These are phyloP conservation scores for Oscheius sp. DNA, from an alignment of 2,888 invertebrate species.

Conservation along the genomic window DNA sequence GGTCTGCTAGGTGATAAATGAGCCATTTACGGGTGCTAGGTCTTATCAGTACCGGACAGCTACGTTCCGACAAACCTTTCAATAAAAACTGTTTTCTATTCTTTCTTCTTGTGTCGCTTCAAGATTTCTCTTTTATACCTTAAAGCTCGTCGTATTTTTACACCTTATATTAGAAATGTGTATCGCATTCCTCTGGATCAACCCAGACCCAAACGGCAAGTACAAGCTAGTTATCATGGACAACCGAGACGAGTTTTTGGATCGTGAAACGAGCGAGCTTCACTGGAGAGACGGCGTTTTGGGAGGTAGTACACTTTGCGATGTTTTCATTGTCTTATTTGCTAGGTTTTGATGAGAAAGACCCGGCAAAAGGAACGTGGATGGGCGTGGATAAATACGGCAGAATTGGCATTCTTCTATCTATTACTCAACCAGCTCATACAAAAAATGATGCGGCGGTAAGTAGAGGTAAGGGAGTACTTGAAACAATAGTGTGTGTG, in stretches of 20 bases:
- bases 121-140: neutral
- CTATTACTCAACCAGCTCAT: constrained; percentile 60
- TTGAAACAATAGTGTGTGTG: too few relatives aligned
- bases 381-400: constrained; percentile 58
- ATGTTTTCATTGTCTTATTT: neutral
- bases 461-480: constrained; percentile 51
- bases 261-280: constrained; percentile 57
- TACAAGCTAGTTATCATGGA: constrained; percentile 65
- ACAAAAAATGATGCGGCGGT: constrained; percentile 47
- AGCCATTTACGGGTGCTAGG: neutral
- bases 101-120: neutral
- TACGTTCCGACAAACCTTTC: neutral
- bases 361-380: constrained; percentile 67
- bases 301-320: constrained; percentile 47
- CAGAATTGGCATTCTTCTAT: constrained; percentile 58
- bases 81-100: neutral
- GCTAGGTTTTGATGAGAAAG: constrained; percentile 64
- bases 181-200: constrained; percentile 51
- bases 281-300: constrained; percentile 62
- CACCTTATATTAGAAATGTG: constrained; percentile 43
- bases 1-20: constrained; percentile 18
- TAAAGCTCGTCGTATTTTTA: neutral
- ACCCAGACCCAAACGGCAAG: constrained; percentile 35
- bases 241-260: constrained; percentile 65
- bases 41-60: neutral